These are phyloP conservation scores for Aphaenogaster rudis DNA, from an alignment of 1,140 invertebrate genomes.

Conservation along the genomic window DNA sequence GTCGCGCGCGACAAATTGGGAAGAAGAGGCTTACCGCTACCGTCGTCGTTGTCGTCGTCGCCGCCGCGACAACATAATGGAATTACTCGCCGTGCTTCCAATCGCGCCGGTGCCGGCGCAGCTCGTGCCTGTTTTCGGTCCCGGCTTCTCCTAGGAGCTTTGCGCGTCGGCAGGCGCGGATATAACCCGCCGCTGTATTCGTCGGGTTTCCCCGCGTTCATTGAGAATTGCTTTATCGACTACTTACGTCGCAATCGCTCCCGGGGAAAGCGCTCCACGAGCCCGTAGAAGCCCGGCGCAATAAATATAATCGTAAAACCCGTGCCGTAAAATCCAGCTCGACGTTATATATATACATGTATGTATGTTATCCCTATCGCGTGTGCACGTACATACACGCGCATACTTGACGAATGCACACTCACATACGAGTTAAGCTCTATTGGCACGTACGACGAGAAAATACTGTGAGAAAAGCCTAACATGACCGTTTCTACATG, in stretches of 20 bases:
- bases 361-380: not conserved
- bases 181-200: constrained; percentile 66
- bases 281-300: constrained; percentile 66
- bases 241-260: constrained; percentile 80
- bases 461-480: constrained; percentile 74
- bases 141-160: not conserved
- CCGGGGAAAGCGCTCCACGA: constrained; percentile 72
- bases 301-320: constrained; percentile 82
- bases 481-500: constrained; percentile 61
- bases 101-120: not conserved
- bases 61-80: constrained; percentile 9
- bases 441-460: constrained; percentile 78
- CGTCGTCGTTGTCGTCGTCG: not conserved
- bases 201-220: constrained; percentile 75
- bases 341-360: constrained; percentile 48
- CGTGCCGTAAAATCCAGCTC: constrained; percentile 74
- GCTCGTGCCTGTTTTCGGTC: not conserved
- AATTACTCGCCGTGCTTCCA: constrained; percentile 31
- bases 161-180: constrained; percentile 57
- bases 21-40: constrained; percentile 58
- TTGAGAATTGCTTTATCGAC: constrained; percentile 82
- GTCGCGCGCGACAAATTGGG: constrained; percentile 53
- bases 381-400: not conserved
- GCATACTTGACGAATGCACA: not conserved
- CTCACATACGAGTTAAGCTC: constrained; percentile 19